Conservation (phyloP, 2,113 vertebrate species). For the Acrocephalus kingi region DNA sequence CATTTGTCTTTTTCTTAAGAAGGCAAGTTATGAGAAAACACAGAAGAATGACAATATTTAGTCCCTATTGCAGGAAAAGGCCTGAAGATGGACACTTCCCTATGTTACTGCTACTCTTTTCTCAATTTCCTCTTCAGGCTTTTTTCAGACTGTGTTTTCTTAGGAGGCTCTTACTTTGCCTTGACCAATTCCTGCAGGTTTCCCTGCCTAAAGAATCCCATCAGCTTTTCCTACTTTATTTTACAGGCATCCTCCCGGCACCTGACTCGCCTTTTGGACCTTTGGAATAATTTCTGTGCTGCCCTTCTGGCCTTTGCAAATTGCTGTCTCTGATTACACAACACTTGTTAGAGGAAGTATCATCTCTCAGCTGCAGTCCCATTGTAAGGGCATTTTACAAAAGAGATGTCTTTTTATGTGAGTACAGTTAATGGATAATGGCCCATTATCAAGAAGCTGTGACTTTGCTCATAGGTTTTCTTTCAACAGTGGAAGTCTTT, state of each 20-base stretch:
- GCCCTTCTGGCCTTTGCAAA: not conserved
- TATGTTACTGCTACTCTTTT: not conserved
- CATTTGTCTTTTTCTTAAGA: not conserved
- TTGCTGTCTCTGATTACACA: not conserved
- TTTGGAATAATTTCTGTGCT: not conserved
- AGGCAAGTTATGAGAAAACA: not conserved
- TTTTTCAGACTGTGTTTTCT: not conserved
- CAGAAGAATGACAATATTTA: not conserved
- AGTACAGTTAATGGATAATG: conserved; percentile 45
- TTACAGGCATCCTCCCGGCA: not conserved
- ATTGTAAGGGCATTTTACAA: not conserved
- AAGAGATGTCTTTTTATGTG: conserved; percentile 8
- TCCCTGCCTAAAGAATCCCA: not conserved
- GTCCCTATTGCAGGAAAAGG: not conserved
- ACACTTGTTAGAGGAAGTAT: not conserved
- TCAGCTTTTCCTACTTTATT: not conserved
- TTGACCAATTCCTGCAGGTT: not conserved
- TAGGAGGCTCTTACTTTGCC: not conserved
- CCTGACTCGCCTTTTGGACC: not conserved
- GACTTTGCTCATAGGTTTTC: conserved; percentile 42
- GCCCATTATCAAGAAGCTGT: conserved; percentile 41
- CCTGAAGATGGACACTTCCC: not conserved
- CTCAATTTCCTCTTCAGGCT: not conserved
- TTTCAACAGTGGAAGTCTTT: conserved; percentile 8
- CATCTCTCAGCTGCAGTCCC: not conserved